phyloP scores from a whole-genome alignment of 2,113 vertebrate genomes.

The Lagopus leucura region DNA sequence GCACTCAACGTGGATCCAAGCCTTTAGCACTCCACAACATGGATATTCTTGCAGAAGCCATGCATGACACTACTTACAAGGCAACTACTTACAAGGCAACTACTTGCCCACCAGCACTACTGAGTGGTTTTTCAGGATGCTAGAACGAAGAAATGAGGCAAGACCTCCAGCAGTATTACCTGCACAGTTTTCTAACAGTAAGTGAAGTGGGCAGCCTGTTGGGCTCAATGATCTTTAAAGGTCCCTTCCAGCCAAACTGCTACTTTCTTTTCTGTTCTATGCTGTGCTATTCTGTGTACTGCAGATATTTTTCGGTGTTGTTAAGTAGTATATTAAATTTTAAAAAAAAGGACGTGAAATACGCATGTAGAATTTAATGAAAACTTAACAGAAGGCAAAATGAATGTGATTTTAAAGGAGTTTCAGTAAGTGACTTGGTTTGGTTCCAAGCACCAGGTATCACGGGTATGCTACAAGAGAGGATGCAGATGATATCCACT shows the following conservation, averaged over 20 bases:
- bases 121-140: not conserved
- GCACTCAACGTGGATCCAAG: not conserved
- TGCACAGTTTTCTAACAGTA: not conserved
- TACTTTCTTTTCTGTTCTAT: not conserved
- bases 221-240: not conserved
- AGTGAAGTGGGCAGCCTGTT: not conserved
- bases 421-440: not conserved
- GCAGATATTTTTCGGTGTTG: not conserved
- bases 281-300: not conserved
- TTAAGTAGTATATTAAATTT: not conserved
- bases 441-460: not conserved
- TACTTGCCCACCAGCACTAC: rapidly evolving
- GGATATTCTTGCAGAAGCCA: not conserved
- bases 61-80: not conserved
- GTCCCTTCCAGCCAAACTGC: not conserved
- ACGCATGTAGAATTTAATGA: not conserved
- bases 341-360: not conserved
- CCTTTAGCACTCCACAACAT: not conserved
- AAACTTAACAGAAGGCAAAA: not conserved
- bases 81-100: not conserved
- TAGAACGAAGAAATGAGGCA: not conserved
- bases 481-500: not conserved
- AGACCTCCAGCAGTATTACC: not conserved
- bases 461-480: not conserved
- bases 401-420: not conserved